Conservation (phyloP, 1,140 invertebrate species). For the Ceratosolen solmsi region DNA sequence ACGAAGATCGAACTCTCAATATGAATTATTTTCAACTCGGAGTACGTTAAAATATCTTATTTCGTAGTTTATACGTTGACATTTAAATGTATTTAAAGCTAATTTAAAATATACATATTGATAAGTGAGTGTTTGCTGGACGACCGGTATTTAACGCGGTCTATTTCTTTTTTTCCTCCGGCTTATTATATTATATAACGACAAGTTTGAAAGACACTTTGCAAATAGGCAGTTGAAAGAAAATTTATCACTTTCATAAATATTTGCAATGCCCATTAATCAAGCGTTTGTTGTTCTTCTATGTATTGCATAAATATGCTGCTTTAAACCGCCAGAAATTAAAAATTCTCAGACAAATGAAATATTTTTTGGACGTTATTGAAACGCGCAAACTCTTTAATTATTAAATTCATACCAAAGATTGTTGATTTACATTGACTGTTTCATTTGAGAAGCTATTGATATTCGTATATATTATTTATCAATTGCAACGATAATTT, state of each 20-base stretch:
- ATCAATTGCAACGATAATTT: too few relatives aligned
- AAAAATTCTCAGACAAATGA: not conserved
- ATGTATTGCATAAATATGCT: slow-evolving; percentile 1
- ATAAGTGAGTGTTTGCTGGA: slow-evolving; percentile 1
- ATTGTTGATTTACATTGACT: too few relatives aligned
- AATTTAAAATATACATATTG: slow-evolving; percentile 34
- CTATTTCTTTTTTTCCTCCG: not conserved
- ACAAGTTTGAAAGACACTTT: slow-evolving; percentile 41
- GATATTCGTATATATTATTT: too few relatives aligned
- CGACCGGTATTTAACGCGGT: not conserved
- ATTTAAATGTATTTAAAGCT: too few relatives aligned
- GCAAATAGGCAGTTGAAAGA: slow-evolving; percentile 1
- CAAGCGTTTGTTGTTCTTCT: slow-evolving; percentile 28
- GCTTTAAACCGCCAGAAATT: not conserved
- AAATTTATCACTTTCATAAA: slow-evolving; percentile 41
- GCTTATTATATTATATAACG: slow-evolving; percentile 11
- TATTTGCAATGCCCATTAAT: slow-evolving; percentile 24
- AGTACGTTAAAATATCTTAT: slow-evolving; percentile 6
- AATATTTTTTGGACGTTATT: slow-evolving; percentile 32
- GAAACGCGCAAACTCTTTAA: not conserved
- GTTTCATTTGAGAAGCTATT: too few relatives aligned
- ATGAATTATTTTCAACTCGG: not conserved
- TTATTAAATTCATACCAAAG: too few relatives aligned
- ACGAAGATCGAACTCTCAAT: not conserved
- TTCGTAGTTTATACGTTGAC: slow-evolving; percentile 4